Evolutionary conservation across 2,888 invertebrate genomes (phyloP).

Genomic region (Balanococcus diminutus): DNA sequence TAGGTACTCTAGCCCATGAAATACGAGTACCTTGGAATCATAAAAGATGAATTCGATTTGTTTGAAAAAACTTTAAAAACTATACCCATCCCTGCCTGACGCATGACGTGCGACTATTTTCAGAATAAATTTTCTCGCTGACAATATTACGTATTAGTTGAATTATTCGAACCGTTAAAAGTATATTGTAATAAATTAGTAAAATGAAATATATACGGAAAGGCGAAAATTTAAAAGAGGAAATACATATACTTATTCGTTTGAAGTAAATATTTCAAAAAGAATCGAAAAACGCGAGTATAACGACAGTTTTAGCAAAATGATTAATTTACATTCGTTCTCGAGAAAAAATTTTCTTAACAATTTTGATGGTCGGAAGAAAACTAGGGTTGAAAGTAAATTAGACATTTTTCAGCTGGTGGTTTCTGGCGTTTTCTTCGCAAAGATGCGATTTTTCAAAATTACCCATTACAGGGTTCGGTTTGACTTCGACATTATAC

Average conservation of each 20-base stretch:
- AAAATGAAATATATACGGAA: not conserved
- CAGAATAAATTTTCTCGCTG: not conserved
- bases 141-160: not conserved
- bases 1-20: too few relatives aligned
- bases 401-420: not conserved
- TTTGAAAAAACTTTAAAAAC: too few relatives aligned
- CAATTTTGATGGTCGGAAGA: not conserved
- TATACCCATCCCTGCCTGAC: too few relatives aligned
- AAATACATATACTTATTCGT: not conserved
- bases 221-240: not conserved
- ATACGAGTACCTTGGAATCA: too few relatives aligned
- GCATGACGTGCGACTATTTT: not conserved
- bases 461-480: not conserved
- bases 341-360: not conserved
- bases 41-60: too few relatives aligned
- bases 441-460: not conserved
- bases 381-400: not conserved
- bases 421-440: not conserved
- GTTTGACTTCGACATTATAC: not conserved
- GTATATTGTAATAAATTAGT: not conserved
- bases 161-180: not conserved
- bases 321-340: not conserved
- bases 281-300: not conserved
- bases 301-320: not conserved
- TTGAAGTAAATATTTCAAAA: not conserved